Percentiles rank a stretch among this genome's conserved stretches.
These are phyloP conservation scores for Ophonus ardosiacus DNA, from an alignment of 2,888 invertebrate species.

Conservation along the genomic window DNA sequence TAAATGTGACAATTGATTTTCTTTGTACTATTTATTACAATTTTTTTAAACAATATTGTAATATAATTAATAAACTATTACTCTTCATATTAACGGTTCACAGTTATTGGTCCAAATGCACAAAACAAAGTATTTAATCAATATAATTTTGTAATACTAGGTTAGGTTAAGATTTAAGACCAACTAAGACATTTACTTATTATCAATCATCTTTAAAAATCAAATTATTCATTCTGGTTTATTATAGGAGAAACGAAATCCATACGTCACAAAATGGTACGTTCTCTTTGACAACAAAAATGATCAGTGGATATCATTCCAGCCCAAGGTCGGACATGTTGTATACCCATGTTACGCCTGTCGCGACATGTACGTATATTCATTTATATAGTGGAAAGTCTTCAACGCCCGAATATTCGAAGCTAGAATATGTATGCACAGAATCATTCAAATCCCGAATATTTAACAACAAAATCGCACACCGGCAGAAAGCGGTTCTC, in stretches of 20 bases:
- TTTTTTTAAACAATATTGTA: not conserved
- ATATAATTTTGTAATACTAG: not conserved
- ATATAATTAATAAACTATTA: not conserved
- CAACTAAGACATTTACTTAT: too few species aligned
- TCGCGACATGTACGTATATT: constrained; percentile 77
- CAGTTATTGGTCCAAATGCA: too few species aligned
- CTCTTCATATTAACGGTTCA: too few species aligned
- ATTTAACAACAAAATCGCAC: too few species aligned
- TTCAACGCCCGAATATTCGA: too few species aligned
- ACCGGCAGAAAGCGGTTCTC: too few species aligned
- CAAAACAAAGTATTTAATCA: not conserved
- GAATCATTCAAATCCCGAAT: too few species aligned
- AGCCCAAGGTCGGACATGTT: constrained; percentile 73
- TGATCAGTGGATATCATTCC: constrained; percentile 71
- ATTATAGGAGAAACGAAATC: constrained; percentile 68
- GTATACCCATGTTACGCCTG: constrained; percentile 78
- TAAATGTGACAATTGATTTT: too few species aligned
- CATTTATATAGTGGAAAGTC: too few species aligned
- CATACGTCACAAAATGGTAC: constrained; percentile 70
- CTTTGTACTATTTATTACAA: too few species aligned
- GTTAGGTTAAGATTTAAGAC: constrained; percentile 9
- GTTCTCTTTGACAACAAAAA: constrained; percentile 70
- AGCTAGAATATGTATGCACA: too few species aligned
- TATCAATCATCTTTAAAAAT: not conserved
- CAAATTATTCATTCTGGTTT: constrained; percentile 16